These are phyloP conservation scores for Eurytoma adleriae DNA, from an alignment of 2,888 invertebrate species.

Conservation along the genomic window DNA sequence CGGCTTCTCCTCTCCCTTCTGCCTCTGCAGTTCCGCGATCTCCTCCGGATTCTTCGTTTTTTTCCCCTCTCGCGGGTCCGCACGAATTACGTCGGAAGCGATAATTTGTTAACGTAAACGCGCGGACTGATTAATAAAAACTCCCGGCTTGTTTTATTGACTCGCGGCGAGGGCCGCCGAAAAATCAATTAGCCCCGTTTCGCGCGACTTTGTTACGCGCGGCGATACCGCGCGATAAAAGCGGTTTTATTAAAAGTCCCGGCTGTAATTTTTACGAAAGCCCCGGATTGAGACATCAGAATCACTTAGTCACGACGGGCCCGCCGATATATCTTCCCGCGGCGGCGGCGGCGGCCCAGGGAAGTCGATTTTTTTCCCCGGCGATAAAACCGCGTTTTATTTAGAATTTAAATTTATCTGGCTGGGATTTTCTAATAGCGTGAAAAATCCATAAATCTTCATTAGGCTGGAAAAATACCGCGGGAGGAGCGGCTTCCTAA, in stretches of 20 bases:
- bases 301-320: too few species aligned
- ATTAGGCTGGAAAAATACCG: too few species aligned
- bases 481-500: too few species aligned
- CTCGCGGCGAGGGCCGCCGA: background rate
- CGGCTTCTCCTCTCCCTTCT: conserved; percentile 24
- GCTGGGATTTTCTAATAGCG: too few species aligned
- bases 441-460: too few species aligned
- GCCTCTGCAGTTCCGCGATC: conserved; percentile 24
- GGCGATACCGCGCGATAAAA: background rate
- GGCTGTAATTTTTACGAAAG: too few species aligned
- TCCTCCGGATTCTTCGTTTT: conserved; percentile 32
- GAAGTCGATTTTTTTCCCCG: too few species aligned
- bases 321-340: too few species aligned
- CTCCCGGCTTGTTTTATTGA: conserved; percentile 20
- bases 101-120: conserved; percentile 50
- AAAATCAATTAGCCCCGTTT: conserved; percentile 31
- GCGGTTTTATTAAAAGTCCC: background rate
- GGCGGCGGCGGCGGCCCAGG: too few species aligned
- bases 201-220: background rate
- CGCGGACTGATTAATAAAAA: conserved; percentile 8
- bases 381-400: too few species aligned
- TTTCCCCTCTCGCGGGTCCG: conserved; percentile 10
- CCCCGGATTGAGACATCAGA: too few species aligned
- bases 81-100: conserved; percentile 31
- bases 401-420: too few species aligned